These are phyloP conservation scores for Dryobotodes eremita DNA, from an alignment of 2,888 invertebrate species.

Conservation along the genomic window DNA sequence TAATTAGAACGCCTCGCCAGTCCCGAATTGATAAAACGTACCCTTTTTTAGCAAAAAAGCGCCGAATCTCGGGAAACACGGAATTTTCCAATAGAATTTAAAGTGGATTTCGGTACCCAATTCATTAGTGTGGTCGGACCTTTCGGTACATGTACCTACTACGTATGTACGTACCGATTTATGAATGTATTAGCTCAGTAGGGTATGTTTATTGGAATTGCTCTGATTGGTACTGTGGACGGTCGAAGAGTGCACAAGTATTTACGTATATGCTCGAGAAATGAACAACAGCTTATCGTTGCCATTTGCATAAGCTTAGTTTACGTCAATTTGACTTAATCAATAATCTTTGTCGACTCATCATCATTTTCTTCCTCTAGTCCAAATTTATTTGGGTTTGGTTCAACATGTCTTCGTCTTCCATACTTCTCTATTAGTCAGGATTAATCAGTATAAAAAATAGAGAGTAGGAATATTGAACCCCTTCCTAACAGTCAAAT, in stretches of 20 bases:
- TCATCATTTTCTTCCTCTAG: too few species aligned
- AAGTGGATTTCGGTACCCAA: constrained; percentile 66
- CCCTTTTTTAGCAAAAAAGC: constrained; percentile 64
- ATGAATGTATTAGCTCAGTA: constrained; percentile 45
- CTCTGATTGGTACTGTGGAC: background rate
- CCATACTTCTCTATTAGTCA: background rate
- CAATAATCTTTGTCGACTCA: background rate
- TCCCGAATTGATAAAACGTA: constrained; percentile 67
- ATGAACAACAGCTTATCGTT: background rate
- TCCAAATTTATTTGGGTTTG: too few species aligned
- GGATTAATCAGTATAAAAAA: background rate
- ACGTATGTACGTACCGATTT: constrained; percentile 12
- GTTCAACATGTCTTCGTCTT: too few species aligned
- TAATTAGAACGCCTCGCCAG: constrained; percentile 65
- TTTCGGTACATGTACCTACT: constrained; percentile 23
- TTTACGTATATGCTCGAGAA: background rate
- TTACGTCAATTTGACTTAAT: background rate
- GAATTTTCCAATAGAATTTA: constrained; percentile 69
- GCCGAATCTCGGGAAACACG: constrained; percentile 56
- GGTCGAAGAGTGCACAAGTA: background rate
- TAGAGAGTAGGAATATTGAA: background rate
- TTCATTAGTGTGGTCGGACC: constrained; percentile 64
- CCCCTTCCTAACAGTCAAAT: background rate
- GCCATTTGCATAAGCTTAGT: background rate
- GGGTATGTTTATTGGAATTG: constrained; percentile 26